These are phyloP conservation scores for Hypanus sabinus DNA, from an alignment of 2,113 vertebrate species.

Conservation along the genomic window DNA sequence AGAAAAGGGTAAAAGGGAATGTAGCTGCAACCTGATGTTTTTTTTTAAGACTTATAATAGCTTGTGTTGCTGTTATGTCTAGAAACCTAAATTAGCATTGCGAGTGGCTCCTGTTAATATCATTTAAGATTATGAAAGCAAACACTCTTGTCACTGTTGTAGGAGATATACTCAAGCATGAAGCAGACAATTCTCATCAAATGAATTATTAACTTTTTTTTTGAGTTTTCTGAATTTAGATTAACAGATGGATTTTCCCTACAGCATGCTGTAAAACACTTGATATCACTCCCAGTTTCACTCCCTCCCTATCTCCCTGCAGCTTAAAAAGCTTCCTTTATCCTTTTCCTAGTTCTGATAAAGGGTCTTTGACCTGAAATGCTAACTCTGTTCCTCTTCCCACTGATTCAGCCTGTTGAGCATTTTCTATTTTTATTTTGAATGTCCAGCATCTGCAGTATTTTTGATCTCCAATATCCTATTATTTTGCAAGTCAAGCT, in stretches of 20 bases:
- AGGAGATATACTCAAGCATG: not conserved
- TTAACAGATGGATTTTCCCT: not conserved
- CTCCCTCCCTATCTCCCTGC: too few relatives aligned
- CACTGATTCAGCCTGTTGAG: too few relatives aligned
- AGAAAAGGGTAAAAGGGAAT: not conserved
- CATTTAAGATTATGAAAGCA: not conserved
- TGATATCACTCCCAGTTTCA: too few relatives aligned
- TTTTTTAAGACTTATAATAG: not conserved
- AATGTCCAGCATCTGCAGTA: too few relatives aligned
- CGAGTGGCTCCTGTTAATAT: not conserved
- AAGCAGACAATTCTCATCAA: not conserved
- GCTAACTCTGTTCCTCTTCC: too few relatives aligned
- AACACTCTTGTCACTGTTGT: not conserved
- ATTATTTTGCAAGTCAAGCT: not conserved
- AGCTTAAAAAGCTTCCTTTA: too few relatives aligned
- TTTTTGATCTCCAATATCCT: not conserved
- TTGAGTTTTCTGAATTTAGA: not conserved
- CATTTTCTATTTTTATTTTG: too few relatives aligned
- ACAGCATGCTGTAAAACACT: not conserved
- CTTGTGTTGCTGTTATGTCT: not conserved
- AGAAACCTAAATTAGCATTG: not conserved
- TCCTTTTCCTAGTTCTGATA: too few relatives aligned
- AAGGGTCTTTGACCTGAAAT: too few relatives aligned
- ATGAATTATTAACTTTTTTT: not conserved
- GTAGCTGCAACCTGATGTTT: not conserved